Base-by-base conservation (phyloP, 2,113 vertebrate genomes). In the Phylloscopus trochilus region DNA sequence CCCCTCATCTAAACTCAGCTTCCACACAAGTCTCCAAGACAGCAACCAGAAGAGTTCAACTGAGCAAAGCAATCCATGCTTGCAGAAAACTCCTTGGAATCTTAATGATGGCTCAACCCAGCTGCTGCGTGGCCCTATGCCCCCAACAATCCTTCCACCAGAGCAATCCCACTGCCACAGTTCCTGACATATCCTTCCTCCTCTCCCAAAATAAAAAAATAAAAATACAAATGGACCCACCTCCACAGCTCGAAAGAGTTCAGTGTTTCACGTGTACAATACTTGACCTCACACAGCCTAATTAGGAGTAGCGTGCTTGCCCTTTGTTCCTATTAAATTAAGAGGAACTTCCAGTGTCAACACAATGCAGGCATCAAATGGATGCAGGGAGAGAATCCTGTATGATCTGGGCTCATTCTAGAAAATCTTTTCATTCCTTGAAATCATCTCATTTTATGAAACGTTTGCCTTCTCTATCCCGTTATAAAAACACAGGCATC, bases 371-470 rank as follows among this genome's bases (percentile, higher is more conserved):
- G 37, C 24, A 2, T 24, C 66, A 80, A 58, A 41, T 6, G 13
- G 37, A 77, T 59, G 51, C 28, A 19, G 55, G n/a, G 44, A 92
- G 41, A 82, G 39, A 92, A 92, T 41, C 55, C 30, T 49, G 15
- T 11, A 60, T 0, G 3, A 43, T 37, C 35, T 51, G 22, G 27
- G 18, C 16, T 67, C 43, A 10, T 21, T 69, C 41, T 62, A 63
- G 58, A 72, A 96, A 95, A 43, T 6, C 16, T 10, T 55, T 80
- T 44, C 14, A 9, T 75, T 80, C 70, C 72, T 74, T 43, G 8
- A 81, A 93, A 87, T 69, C 9, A 53, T 66, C 49, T 24, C 66
- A 81, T 37, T 92, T 86, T 73, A 66, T 47, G 5, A 96, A 95
- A 62, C 11, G 46, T 46, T 80, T 67, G 56, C 46, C 23, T 92